These are phyloP conservation scores for Sylvilagus bachmani DNA, from an alignment of 2,113 vertebrate species.

Conservation along the genomic window DNA sequence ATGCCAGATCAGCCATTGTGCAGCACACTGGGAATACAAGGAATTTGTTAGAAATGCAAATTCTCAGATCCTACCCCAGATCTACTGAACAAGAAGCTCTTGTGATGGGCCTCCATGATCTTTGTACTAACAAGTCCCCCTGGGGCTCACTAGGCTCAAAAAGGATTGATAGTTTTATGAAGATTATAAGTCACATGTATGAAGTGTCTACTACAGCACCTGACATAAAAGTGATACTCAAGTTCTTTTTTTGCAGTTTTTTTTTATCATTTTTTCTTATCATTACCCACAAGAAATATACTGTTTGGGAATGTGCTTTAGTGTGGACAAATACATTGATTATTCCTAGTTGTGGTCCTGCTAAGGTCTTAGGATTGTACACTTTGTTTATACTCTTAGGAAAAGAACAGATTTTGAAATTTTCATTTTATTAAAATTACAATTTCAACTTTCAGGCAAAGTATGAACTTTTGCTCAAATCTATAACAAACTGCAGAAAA, in stretches of 20 bases:
- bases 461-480: background rate
- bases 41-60: background rate
- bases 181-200: background rate
- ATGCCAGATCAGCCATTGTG: background rate
- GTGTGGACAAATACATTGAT: background rate
- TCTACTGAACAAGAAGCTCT: background rate
- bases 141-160: background rate
- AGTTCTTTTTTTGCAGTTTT: background rate
- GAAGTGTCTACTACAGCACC: background rate
- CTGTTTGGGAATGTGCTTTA: background rate
- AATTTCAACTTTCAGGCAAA: slow-evolving; percentile 53
- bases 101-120: background rate
- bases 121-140: background rate
- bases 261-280: background rate
- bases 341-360: background rate
- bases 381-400: slow-evolving; percentile 10
- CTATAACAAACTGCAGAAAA: slow-evolving; percentile 11
- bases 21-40: background rate
- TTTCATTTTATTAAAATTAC: slow-evolving; percentile 47
- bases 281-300: background rate
- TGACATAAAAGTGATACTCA: background rate
- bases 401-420: background rate
- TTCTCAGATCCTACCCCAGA: background rate
- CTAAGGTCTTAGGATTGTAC: background rate
- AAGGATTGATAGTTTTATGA: background rate